Evolutionary conservation across 2,888 invertebrate species (phyloP).

Genomic region (Spodoptera littoralis): DNA sequence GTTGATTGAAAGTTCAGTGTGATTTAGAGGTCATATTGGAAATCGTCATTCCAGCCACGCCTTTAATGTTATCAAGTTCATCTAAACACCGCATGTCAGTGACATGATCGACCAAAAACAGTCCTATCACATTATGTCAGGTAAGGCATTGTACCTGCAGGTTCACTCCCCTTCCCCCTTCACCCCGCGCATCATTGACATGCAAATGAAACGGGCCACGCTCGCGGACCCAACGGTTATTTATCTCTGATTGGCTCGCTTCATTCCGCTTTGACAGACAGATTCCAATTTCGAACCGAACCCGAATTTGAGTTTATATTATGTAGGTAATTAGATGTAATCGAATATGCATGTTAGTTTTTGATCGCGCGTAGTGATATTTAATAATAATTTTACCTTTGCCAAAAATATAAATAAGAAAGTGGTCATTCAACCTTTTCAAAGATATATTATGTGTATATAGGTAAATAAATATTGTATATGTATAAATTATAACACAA

Average conservation of each 20-base stretch:
- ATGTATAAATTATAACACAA: too few species aligned
- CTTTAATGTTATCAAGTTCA: conserved; percentile 11
- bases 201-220: conserved; percentile 84
- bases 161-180: conserved; percentile 45
- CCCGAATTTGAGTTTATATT: conserved; percentile 71
- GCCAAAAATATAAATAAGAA: too few species aligned
- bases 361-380: conserved; percentile 30
- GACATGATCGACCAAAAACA: conserved; percentile 54
- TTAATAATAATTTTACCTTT: not conserved
- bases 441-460: too few species aligned
- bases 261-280: conserved; percentile 85
- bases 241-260: conserved; percentile 87
- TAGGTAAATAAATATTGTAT: too few species aligned
- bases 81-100: conserved; percentile 12
- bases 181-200: conserved; percentile 76
- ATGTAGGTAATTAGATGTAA: conserved; percentile 66
- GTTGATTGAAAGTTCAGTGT: not conserved
- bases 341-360: conserved; percentile 54
- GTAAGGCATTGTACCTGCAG: conserved; percentile 74
- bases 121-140: conserved; percentile 69
- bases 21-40: not conserved
- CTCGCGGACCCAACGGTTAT: conserved; percentile 82
- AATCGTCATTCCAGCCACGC: conserved; percentile 3
- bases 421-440: too few species aligned
- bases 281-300: conserved; percentile 80